These are phyloP conservation scores for Phymatocera aterrima DNA, from an alignment of 2,888 invertebrate genomes.

Conservation along the genomic window DNA sequence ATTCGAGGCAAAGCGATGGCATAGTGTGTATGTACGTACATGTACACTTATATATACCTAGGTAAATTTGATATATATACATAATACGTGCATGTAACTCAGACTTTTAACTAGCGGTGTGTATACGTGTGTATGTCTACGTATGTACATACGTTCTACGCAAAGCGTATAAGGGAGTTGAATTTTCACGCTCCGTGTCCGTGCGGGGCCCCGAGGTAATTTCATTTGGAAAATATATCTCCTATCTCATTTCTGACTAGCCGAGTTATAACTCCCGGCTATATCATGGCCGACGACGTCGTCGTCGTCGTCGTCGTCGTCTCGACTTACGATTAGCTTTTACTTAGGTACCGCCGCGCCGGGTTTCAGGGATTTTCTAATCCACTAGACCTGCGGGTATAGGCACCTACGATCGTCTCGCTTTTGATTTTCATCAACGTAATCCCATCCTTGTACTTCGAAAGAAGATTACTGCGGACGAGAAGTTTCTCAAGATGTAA, in stretches of 20 bases:
- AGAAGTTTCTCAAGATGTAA: neutral
- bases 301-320: too few species aligned
- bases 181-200: conserved; percentile 12
- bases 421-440: conserved; percentile 2
- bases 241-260: conserved; percentile 18
- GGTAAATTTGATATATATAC: too few species aligned
- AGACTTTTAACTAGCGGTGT: too few species aligned
- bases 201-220: conserved; percentile 13
- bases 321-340: neutral
- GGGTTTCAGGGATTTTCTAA: neutral
- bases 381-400: too few species aligned
- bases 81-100: too few species aligned
- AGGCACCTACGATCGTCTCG: neutral
- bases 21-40: too few species aligned
- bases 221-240: conserved; percentile 27
- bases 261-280: neutral
- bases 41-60: neutral
- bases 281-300: neutral
- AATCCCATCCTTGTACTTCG: neutral
- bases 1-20: neutral
- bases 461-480: neutral
- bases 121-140: neutral
- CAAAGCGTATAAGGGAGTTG: neutral
- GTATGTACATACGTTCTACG: neutral
- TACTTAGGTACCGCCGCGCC: neutral